Conservation (phyloP, 2,888 invertebrate species). For the Acanthococcus lagerstroemiae region DNA sequence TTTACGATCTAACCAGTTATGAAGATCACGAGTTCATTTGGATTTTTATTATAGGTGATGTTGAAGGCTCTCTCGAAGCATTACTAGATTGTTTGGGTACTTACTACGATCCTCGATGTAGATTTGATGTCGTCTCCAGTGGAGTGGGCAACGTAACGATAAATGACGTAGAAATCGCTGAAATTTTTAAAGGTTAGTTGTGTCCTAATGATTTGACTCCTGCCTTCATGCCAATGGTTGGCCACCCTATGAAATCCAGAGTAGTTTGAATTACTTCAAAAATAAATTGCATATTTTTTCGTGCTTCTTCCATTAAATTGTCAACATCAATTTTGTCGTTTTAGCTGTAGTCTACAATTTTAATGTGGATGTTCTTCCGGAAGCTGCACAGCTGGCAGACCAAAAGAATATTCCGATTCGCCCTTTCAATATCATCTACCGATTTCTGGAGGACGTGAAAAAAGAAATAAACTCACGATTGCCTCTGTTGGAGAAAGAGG, state of each 20-base stretch:
- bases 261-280: not conserved
- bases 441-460: slow-evolving; percentile 79
- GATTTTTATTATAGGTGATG: slow-evolving; percentile 62
- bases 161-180: slow-evolving; percentile 71
- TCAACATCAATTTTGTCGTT: not conserved
- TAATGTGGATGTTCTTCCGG: slow-evolving; percentile 53
- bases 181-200: slow-evolving; percentile 53
- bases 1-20: too few species aligned
- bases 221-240: too few species aligned
- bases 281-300: not conserved
- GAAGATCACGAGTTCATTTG: too few species aligned
- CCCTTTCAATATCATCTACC: slow-evolving; percentile 82
- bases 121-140: slow-evolving; percentile 74
- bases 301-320: not conserved
- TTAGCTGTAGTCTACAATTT: slow-evolving; percentile 78
- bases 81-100: slow-evolving; percentile 81
- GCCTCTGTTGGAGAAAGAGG: slow-evolving; percentile 63
- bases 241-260: too few species aligned
- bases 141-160: slow-evolving; percentile 81
- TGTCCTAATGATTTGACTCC: slow-evolving; percentile 11
- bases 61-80: slow-evolving; percentile 92
- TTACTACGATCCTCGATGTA: slow-evolving; percentile 64
- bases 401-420: slow-evolving; percentile 50
- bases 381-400: slow-evolving; percentile 47
- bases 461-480: slow-evolving; percentile 62